Evolutionary conservation across 2,797 vertebrate genomes (phyloP), one percentile per base, ranked within the genome.

Genomic region (Clarias laeviceps): DNA sequence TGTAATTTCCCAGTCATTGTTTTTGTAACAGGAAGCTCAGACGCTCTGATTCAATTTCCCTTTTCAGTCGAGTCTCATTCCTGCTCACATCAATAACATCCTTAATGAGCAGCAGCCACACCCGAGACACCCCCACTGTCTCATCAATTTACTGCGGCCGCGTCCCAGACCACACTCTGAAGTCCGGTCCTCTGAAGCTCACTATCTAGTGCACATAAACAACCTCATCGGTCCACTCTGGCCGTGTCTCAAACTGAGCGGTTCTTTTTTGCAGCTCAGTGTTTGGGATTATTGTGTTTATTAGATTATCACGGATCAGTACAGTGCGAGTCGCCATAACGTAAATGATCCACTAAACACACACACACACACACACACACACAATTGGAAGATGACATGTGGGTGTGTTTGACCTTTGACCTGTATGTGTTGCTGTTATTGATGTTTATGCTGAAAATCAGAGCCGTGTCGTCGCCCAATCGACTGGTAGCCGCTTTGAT

Each of bases 51-150:
- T 77, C 1, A 32, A 57, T 77, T 59, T 59, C 29, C 74, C 12
- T 15, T 34, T 57, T 76, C 12, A 54, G 50, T 76, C 27, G 17
- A 20, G 8, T 57, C 15, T 22, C 29, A 77, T 59, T 77, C 20
- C 74, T 34, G 9, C 29, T 77, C 74, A 22, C 54, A 59, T 77
- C 54, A 77, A 24, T 77, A 57, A 57, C 18, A 77, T 57, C 73
- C 20, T 32, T 77, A 76, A 56, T 57, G 50, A 77, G 5, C 27
- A 22, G 15, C 17, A 32, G 8, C 24, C 3, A 20, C 54, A 20
- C 27, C 27, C 1, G 2, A 54, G 72, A 50, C 27, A 6, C 56
- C 72, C 17, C 45, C 70, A 1, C n/a, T 0, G 9, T 54, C 37
- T 45, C 50, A 18, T 22, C 54, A 5, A 1, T 57, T 29, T 22